Conservation (phyloP, 2,797 vertebrate genomes). For the Pipistrellus kuhlii region DNA sequence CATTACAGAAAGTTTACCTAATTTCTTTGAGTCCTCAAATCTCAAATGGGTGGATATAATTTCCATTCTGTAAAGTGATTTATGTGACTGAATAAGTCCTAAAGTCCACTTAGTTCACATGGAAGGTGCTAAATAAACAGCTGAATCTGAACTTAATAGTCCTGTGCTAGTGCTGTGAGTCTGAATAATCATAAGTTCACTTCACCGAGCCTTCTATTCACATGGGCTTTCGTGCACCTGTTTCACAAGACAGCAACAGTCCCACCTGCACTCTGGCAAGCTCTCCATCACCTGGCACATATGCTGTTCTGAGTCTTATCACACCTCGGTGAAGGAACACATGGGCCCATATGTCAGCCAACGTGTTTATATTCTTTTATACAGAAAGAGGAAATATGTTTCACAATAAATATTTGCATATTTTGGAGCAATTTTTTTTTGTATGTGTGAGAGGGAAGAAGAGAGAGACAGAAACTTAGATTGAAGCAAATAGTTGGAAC, state of each 20-base stretch:
- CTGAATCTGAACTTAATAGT: constrained; percentile 20
- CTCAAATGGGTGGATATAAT: neutral
- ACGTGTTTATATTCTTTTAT: constrained; percentile 88
- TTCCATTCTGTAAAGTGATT: constrained; percentile 41
- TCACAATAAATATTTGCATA: constrained; percentile 88
- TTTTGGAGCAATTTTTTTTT: constrained; percentile 71
- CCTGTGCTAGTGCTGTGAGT: constrained; percentile 66
- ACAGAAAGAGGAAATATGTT: constrained; percentile 88
- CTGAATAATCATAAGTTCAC: constrained; percentile 73
- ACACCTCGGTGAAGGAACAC: constrained; percentile 89
- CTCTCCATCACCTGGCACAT: constrained; percentile 87
- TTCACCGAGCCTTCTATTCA: constrained; percentile 85
- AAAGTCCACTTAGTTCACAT: neutral
- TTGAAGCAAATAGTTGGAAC: neutral
- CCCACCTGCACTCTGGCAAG: constrained; percentile 81
- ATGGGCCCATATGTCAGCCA: constrained; percentile 89
- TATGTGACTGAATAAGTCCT: neutral
- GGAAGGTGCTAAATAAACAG: constrained; percentile 64
- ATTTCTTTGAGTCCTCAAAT: constrained; percentile 1
- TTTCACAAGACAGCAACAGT: constrained; percentile 84
- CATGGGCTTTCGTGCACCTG: constrained; percentile 86
- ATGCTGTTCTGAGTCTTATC: constrained; percentile 88
- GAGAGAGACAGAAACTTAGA: neutral
- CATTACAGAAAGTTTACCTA: neutral
- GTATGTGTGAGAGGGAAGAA: neutral